phyloP scores from a whole-genome alignment of 1,140 invertebrate species.

The Neuroterus valhalla region DNA sequence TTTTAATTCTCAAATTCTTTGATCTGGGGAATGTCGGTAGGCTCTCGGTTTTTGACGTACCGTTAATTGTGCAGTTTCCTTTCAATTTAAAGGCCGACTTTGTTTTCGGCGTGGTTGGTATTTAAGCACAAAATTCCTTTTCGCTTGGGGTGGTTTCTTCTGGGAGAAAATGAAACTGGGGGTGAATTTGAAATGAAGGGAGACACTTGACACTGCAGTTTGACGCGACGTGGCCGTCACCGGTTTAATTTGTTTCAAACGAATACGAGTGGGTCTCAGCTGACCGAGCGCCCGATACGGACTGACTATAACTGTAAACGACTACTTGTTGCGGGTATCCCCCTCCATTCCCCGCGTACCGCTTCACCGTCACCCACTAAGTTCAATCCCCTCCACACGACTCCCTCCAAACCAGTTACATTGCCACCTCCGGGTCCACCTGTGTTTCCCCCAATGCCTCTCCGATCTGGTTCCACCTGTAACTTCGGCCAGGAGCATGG shows the following conservation, averaged over 20 bases:
- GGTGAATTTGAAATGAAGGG: neutral
- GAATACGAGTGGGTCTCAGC: constrained; percentile 61
- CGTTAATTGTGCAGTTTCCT: constrained; percentile 13
- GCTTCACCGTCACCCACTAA: constrained; percentile 24
- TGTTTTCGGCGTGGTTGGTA: neutral
- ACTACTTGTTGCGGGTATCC: constrained; percentile 72
- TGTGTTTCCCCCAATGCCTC: constrained; percentile 42
- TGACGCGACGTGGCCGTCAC: constrained; percentile 23
- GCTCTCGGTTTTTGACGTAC: neutral
- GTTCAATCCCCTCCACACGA: constrained; percentile 21
- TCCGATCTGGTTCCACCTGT: constrained; percentile 35
- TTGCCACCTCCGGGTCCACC: constrained; percentile 41
- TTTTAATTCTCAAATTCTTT: too few relatives aligned
- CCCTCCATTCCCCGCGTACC: constrained; percentile 49
- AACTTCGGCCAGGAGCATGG: neutral
- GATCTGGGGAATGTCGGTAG: too few relatives aligned
- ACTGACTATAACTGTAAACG: constrained; percentile 76
- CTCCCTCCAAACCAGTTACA: constrained; percentile 42
- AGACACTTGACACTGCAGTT: constrained; percentile 15
- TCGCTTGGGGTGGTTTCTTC: too few relatives aligned
- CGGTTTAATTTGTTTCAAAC: constrained; percentile 40
- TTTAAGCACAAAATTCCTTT: constrained; percentile 8
- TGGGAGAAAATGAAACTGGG: neutral
- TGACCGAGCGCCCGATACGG: constrained; percentile 74
- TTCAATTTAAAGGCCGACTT: neutral